Evolutionary conservation across 2,113 vertebrate genomes (phyloP).

Genomic region (Machaerirhynchus nigripectus): DNA sequence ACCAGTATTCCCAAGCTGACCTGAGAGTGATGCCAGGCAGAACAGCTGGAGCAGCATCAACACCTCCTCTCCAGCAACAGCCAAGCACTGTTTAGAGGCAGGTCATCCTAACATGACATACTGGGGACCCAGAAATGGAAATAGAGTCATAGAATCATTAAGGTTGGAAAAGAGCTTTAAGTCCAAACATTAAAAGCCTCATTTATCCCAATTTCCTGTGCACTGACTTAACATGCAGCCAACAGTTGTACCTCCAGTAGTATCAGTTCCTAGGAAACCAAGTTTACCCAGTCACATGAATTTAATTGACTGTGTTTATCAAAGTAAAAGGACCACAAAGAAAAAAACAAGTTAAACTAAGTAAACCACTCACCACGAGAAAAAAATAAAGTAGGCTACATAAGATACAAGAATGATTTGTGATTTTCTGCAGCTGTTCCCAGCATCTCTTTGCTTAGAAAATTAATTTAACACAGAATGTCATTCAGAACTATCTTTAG

Average conservation of each 20-base stretch:
- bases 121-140: not conserved
- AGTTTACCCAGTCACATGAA: not conserved
- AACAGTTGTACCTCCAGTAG: not conserved
- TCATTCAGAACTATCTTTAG: not conserved
- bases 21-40: not conserved
- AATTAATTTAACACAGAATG: not conserved
- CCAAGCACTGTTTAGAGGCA: not conserved
- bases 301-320: not conserved
- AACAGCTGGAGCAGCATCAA: not conserved
- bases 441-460: not conserved
- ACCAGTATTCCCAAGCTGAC: not conserved
- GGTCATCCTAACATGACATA: not conserved
- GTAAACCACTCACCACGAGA: not conserved
- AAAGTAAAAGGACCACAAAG: not conserved
- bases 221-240: not conserved
- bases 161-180: not conserved
- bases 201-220: not conserved
- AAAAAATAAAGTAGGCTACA: not conserved
- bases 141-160: not conserved
- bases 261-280: not conserved
- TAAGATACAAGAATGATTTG: not conserved
- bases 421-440: not conserved
- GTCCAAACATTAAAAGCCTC: not conserved
- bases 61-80: not conserved
- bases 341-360: not conserved